A percentile compares a stretch with the other conserved stretches of the same genome.
These are phyloP conservation scores for Ochlodes sylvanus DNA, from an alignment of 2,888 invertebrate genomes.

Conservation along the genomic window DNA sequence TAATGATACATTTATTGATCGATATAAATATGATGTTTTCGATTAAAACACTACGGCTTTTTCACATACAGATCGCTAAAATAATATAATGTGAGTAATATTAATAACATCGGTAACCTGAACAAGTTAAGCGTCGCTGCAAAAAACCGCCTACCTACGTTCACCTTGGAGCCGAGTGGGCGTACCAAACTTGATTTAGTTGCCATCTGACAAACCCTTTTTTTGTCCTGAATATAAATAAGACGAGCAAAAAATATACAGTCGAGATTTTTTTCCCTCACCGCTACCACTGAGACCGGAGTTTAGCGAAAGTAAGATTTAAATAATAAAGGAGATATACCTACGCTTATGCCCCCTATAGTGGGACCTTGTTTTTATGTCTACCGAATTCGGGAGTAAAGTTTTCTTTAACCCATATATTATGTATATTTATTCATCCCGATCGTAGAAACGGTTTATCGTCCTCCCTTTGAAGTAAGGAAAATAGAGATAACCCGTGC, in stretches of 20 bases:
- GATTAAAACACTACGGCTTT: background rate
- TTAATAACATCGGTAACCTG: slow-evolving; percentile 60
- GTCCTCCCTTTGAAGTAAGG: slow-evolving; percentile 48
- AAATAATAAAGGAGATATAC: slow-evolving; percentile 73
- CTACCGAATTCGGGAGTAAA: slow-evolving; percentile 50
- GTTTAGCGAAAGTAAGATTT: slow-evolving; percentile 77
- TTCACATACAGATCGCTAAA: slow-evolving; percentile 9
- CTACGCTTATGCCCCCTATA: slow-evolving; percentile 62
- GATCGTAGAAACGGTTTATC: slow-evolving; percentile 37
- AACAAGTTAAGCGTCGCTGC: slow-evolving; percentile 55
- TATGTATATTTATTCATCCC: slow-evolving; percentile 54
- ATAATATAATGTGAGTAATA: slow-evolving; percentile 50
- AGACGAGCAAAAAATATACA: slow-evolving; percentile 73
- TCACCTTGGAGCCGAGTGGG: slow-evolving; percentile 79
- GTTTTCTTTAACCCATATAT: slow-evolving; percentile 52
- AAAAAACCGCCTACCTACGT: slow-evolving; percentile 69
- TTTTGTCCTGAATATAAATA: slow-evolving; percentile 83
- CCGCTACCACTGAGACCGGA: slow-evolving; percentile 64
- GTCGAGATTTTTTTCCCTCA: slow-evolving; percentile 66
- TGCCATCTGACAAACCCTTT: slow-evolving; percentile 82
- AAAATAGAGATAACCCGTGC: slow-evolving; percentile 50
- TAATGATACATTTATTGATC: too few species aligned
- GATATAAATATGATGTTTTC: too few species aligned
- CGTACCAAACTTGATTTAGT: slow-evolving; percentile 80
- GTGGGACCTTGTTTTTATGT: slow-evolving; percentile 65